Base-by-base conservation (phyloP, 1,140 invertebrate genomes). In the Diachasma alloeum region DNA sequence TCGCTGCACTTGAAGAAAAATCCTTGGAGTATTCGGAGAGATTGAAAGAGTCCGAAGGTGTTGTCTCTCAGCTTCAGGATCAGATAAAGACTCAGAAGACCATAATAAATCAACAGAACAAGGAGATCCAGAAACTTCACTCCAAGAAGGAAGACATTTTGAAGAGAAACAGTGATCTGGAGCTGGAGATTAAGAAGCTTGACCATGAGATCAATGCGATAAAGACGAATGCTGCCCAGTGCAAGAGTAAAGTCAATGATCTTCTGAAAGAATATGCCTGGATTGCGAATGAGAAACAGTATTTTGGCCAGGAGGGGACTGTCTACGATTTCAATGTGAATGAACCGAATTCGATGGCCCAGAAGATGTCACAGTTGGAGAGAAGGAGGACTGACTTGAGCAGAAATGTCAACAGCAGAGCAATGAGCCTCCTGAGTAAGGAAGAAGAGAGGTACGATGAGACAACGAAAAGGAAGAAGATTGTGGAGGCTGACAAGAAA, bases 401-500 rank as follows among this genome's bases (percentile, higher is more conserved):
- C 31, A 92, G 94, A 78, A 94, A 91, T 79, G 93, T 98, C 5
- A 98, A 98, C 87, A 93, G 94, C 74, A 91, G 95, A 81, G 96
- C 97, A 5, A 96, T 97, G 90, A 94, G 93, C 86, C 92, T 97
- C 83, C 91, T 97, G 56, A 94, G 93, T 39, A 94, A 95, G 83
- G 95, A 97, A 86, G 96, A 97, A 89, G 96, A 97, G 86, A 87
- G 95, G 89, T 97, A 94, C 86, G 92, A 93, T 81, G 94, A 96
- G 80, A 91, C 97, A 53, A 90, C 95, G 85, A 92, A 93, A 22
- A 97, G 96, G 79, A 94, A 96, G 82, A 87, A 87, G 72, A 97
- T 96, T 76, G 95, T 98, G n/a, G 93, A 97, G 82, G 92, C 93
- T 78, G 97, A 99, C 86, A 95, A 96, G 83, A 91, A 92, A 13